Percentiles rank a stretch among this genome's conserved stretches.
Evolutionary conservation across 2,113 vertebrate species (phyloP).

Genomic region (Nesoenas mayeri): DNA sequence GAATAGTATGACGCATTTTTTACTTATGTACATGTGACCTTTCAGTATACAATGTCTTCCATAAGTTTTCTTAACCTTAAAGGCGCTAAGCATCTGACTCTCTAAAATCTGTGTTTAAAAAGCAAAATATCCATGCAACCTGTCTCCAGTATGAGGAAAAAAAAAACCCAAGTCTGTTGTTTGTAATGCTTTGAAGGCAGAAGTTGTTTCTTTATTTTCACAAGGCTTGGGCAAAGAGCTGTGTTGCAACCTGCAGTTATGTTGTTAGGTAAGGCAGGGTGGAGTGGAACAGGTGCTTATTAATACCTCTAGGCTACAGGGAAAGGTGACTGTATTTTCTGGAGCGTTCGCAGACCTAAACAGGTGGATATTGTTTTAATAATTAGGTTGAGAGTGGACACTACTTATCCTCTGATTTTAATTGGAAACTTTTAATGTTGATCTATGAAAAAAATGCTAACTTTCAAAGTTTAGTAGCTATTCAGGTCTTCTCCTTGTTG

Average conservation of each 20-base stretch:
- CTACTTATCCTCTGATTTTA: not conserved
- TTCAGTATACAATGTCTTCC: not conserved
- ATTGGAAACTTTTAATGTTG: not conserved
- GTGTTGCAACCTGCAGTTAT: slow-evolving; percentile 61
- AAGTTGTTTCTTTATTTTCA: slow-evolving; percentile 33
- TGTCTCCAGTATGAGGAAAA: not conserved
- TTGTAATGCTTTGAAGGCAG: not conserved
- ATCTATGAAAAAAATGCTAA: not conserved
- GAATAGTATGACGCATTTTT: not conserved
- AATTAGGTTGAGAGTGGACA: not conserved
- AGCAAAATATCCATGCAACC: not conserved
- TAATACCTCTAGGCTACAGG: slow-evolving; percentile 72
- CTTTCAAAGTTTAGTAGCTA: not conserved
- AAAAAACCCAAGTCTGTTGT: not conserved
- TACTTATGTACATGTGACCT: not conserved
- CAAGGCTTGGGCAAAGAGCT: slow-evolving; percentile 12
- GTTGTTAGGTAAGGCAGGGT: slow-evolving; percentile 58
- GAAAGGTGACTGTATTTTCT: slow-evolving; percentile 53
- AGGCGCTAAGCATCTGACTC: too few species aligned
- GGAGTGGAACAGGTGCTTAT: slow-evolving; percentile 68
- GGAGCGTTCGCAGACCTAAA: not conserved
- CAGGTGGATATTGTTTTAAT: slow-evolving; percentile 51
- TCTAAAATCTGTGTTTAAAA: not conserved
- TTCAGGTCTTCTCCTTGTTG: not conserved
- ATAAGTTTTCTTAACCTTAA: not conserved